These are phyloP conservation scores for Arothron firmamentum DNA, from an alignment of 2,113 vertebrate species.

Conservation along the genomic window DNA sequence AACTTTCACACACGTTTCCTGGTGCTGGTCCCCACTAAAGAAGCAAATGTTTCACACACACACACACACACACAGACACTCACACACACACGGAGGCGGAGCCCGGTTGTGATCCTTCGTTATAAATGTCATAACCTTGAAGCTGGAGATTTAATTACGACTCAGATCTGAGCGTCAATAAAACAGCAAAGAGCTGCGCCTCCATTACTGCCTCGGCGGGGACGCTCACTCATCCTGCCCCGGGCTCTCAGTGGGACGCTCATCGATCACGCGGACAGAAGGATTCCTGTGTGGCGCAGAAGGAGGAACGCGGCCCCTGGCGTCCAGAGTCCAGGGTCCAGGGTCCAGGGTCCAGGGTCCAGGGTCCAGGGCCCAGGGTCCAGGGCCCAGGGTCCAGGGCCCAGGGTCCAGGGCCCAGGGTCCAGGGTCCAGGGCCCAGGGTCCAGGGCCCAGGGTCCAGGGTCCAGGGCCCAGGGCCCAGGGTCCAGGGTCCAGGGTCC, in stretches of 20 bases:
- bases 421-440: too few relatives aligned
- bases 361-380: too few relatives aligned
- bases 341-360: too few relatives aligned
- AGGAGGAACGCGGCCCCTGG: too few relatives aligned
- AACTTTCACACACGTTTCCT: background rate
- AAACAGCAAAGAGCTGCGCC: background rate
- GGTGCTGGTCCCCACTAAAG: too few relatives aligned
- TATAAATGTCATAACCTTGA: constrained; percentile 22
- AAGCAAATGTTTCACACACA: too few relatives aligned
- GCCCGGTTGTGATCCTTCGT: constrained; percentile 10
- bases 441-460: too few relatives aligned
- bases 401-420: too few relatives aligned
- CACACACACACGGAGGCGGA: background rate
- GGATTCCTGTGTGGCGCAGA: constrained; percentile 6
- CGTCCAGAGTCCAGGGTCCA: too few relatives aligned
- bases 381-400: too few relatives aligned
- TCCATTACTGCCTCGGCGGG: background rate
- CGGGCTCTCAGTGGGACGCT: constrained; percentile 18
- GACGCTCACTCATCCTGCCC: constrained; percentile 24
- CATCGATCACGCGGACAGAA: constrained; percentile 4
- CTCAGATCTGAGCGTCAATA: constrained; percentile 46
- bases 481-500: too few relatives aligned
- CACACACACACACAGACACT: constrained; percentile 9
- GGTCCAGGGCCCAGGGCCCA: too few relatives aligned
- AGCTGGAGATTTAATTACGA: constrained; percentile 33